phyloP scores from a whole-genome alignment of 2,113 vertebrate species.

The Pelodiscus sinensis region DNA sequence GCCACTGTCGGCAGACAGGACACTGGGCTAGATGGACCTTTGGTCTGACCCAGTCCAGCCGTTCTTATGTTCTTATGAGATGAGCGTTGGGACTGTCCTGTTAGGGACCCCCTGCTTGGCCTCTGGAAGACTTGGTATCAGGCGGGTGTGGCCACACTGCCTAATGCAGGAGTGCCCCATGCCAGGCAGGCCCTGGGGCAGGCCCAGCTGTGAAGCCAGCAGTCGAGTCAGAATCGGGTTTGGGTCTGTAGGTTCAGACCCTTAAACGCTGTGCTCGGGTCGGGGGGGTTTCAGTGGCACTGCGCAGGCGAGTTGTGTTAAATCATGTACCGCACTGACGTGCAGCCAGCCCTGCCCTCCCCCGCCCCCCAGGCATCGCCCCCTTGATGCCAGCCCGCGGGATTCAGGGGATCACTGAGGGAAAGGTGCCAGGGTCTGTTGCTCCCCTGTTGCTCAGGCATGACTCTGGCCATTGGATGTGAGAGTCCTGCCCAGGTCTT shows the following conservation, averaged over 20 bases:
- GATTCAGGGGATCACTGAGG: background rate
- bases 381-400: too few species aligned
- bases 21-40: too few species aligned
- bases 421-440: background rate
- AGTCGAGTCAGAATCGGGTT: background rate
- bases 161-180: too few species aligned
- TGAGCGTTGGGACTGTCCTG: background rate
- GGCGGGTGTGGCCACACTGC: too few species aligned
- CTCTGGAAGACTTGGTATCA: too few species aligned
- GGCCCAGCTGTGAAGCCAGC: background rate
- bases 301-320: background rate
- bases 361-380: background rate
- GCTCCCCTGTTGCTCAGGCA: background rate
- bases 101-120: background rate
- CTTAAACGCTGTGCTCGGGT: background rate
- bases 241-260: background rate
- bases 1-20: too few species aligned
- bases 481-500: background rate
- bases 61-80: too few species aligned
- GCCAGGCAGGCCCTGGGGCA: background rate
- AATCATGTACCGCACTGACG: fast-evolving
- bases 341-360: background rate
- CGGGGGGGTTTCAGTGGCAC: background rate
- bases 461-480: background rate
- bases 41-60: too few species aligned